Percentiles rank a stretch among this genome's conserved stretches.
Evolutionary conservation across 2,888 invertebrate species (phyloP).

Genomic region (Ormyrus rosae): DNA sequence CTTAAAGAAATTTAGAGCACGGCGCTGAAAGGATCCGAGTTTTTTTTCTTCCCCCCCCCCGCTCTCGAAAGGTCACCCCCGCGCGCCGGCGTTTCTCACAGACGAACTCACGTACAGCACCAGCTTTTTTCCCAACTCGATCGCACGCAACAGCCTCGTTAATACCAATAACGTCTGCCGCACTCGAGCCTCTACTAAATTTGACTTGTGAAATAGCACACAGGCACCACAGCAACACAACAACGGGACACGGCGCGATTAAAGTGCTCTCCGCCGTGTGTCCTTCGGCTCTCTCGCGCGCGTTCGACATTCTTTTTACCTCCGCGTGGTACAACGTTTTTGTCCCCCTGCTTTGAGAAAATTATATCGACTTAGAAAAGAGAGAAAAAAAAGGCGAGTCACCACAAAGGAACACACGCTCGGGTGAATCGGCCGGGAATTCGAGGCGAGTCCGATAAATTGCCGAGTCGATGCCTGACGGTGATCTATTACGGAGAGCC

Average conservation of each 20-base stretch:
- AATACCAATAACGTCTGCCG: slow-evolving; percentile 46
- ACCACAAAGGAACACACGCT: neutral
- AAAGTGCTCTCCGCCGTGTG: neutral
- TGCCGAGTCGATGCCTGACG: slow-evolving; percentile 53
- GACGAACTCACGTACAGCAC: neutral
- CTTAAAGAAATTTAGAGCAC: slow-evolving; percentile 40
- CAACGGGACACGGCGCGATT: neutral
- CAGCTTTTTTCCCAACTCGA: slow-evolving; percentile 12
- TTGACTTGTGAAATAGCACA: slow-evolving; percentile 52
- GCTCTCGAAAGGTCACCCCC: slow-evolving; percentile 12
- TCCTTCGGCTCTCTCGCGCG: slow-evolving; percentile 25
- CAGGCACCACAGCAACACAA: neutral
- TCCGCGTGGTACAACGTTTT: slow-evolving; percentile 12
- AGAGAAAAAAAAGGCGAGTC: neutral
- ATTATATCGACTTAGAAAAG: slow-evolving; percentile 5
- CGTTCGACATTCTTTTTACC: slow-evolving; percentile 33
- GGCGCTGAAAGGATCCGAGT: neutral
- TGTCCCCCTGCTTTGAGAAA: slow-evolving; percentile 23
- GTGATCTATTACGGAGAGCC: slow-evolving; percentile 36
- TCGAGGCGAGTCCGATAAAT: slow-evolving; percentile 56
- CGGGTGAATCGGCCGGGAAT: slow-evolving; percentile 8
- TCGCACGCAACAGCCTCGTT: slow-evolving; percentile 20
- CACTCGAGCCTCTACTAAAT: slow-evolving; percentile 32
- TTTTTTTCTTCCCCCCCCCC: neutral
- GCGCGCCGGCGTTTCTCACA: neutral